phyloP scores from a whole-genome alignment of 1,140 invertebrate genomes.

The Drusus annulatus region DNA sequence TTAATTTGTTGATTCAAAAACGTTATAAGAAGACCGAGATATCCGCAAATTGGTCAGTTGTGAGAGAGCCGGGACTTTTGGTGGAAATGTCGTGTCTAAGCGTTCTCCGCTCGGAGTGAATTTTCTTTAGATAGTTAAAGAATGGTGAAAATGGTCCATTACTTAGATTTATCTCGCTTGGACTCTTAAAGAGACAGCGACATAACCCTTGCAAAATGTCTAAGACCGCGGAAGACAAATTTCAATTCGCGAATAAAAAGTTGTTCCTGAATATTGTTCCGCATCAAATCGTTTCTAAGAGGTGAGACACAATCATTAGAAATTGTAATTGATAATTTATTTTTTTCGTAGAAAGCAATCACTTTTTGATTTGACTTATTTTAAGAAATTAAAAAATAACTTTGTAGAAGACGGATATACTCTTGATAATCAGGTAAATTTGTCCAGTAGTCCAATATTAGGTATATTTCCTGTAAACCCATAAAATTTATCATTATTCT shows the following conservation, averaged over 20 bases:
- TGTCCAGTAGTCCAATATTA: too few relatives aligned
- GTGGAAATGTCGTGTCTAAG: background rate
- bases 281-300: too few relatives aligned
- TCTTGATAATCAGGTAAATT: too few relatives aligned
- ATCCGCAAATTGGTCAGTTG: slow-evolving; percentile 13
- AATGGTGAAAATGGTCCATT: background rate
- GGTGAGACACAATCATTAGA: too few relatives aligned
- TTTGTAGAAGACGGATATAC: too few relatives aligned
- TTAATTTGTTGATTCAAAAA: slow-evolving; percentile 14
- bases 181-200: background rate
- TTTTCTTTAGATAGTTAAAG: background rate
- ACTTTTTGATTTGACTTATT: too few relatives aligned
- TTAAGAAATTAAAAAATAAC: too few relatives aligned
- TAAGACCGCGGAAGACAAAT: slow-evolving; percentile 4
- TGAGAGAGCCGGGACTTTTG: background rate
- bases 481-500: too few relatives aligned
- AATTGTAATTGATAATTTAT: too few relatives aligned
- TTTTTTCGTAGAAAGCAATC: too few relatives aligned
- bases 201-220: background rate
- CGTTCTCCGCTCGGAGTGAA: background rate
- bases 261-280: slow-evolving; percentile 12
- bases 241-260: background rate
- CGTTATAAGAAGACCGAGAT: slow-evolving; percentile 6
- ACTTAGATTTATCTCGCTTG: background rate
- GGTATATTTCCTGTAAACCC: too few relatives aligned